These are phyloP conservation scores for Myrmecobius fasciatus DNA, from an alignment of 2,113 vertebrate genomes.

Conservation along the genomic window DNA sequence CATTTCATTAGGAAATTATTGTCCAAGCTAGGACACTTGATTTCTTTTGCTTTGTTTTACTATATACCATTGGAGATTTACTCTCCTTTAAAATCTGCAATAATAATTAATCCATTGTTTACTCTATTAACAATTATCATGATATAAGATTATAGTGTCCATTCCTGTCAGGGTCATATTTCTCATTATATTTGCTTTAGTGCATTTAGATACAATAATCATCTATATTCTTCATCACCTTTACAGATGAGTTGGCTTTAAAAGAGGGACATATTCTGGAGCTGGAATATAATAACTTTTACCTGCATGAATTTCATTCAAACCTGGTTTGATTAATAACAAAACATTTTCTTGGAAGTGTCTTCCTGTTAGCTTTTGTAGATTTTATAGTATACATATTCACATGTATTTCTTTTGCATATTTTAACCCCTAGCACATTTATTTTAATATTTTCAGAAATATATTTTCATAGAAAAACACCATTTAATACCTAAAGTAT, in stretches of 20 bases:
- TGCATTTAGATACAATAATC: slow-evolving; percentile 7
- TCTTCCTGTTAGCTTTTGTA: not conserved
- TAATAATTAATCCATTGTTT: slow-evolving; percentile 64
- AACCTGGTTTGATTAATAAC: slow-evolving; percentile 18
- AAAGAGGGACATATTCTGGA: slow-evolving; percentile 3
- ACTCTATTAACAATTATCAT: slow-evolving; percentile 28
- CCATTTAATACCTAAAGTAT: slow-evolving; percentile 54
- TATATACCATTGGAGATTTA: slow-evolving; percentile 48
- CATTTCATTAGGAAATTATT: slow-evolving; percentile 39
- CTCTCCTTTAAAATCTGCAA: slow-evolving; percentile 50
- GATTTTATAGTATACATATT: not conserved
- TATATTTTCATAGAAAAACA: slow-evolving; percentile 48
- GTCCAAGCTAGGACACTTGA: not conserved
- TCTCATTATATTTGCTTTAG: slow-evolving; percentile 14
- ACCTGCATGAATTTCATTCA: slow-evolving; percentile 48
- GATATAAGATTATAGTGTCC: slow-evolving; percentile 38
- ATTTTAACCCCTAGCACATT: slow-evolving; percentile 48
- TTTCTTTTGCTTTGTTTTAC: slow-evolving; percentile 43
- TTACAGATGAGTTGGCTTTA: slow-evolving; percentile 49
- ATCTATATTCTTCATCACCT: slow-evolving; percentile 22
- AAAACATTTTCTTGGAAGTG: slow-evolving; percentile 41
- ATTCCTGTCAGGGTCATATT: slow-evolving; percentile 16
- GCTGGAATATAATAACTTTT: slow-evolving; percentile 47
- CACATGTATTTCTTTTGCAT: not conserved
- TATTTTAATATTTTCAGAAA: not conserved